These are phyloP conservation scores for Nomada goodeniana DNA, from an alignment of 2,888 invertebrate genomes.

Conservation along the genomic window DNA sequence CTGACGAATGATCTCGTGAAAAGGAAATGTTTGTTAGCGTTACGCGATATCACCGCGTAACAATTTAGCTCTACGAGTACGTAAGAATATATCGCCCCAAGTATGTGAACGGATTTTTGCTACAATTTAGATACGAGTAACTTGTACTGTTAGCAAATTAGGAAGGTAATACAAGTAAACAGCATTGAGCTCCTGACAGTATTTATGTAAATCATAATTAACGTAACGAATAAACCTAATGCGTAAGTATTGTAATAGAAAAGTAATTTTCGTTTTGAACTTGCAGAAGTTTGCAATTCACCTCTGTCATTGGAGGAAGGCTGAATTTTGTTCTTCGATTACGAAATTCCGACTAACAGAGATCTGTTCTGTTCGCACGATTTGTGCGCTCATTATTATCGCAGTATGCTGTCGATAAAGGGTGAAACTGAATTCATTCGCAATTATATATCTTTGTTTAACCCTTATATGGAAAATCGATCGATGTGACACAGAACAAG, in stretches of 20 bases:
- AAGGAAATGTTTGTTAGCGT: slow-evolving; percentile 19
- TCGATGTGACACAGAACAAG: too few relatives aligned
- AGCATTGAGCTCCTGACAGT: slow-evolving; percentile 42
- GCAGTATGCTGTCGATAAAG: too few relatives aligned
- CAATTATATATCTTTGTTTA: neutral
- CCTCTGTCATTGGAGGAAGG: neutral
- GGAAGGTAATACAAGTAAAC: slow-evolving; percentile 27
- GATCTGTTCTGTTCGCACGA: too few relatives aligned
- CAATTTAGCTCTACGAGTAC: slow-evolving; percentile 5
- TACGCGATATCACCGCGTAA: slow-evolving; percentile 10
- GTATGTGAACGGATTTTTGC: slow-evolving; percentile 1
- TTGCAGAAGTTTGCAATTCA: neutral
- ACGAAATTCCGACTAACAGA: too few relatives aligned
- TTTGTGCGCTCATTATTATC: too few relatives aligned
- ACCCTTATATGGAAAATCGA: neutral
- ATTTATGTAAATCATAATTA: slow-evolving; percentile 26
- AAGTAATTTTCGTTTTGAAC: neutral
- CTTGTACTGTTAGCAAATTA: neutral
- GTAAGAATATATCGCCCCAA: slow-evolving; percentile 8
- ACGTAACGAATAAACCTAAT: neutral
- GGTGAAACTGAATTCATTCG: neutral
- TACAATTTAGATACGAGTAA: slow-evolving; percentile 29
- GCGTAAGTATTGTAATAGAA: neutral
- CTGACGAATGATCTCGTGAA: slow-evolving; percentile 31
- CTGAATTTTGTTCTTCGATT: neutral